Conservation (phyloP, 2,113 vertebrate species). For the Deroptyus accipitrinus region DNA sequence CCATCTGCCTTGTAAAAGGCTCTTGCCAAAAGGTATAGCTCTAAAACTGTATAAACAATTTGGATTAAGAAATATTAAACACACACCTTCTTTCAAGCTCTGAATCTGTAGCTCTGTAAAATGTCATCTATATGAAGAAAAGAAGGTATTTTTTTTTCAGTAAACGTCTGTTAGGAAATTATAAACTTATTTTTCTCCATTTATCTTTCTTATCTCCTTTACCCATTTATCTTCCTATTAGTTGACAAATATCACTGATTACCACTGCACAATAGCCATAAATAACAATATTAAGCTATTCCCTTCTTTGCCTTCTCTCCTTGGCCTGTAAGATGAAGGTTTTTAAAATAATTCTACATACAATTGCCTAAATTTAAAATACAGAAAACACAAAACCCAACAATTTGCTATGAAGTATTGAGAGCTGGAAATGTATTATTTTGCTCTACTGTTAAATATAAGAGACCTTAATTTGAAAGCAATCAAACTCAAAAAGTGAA, state of each 20-base stretch:
- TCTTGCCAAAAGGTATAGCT: neutral
- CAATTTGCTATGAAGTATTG: neutral
- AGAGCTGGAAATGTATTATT: neutral
- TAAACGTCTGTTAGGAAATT: neutral
- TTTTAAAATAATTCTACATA: neutral
- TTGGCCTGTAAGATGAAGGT: neutral
- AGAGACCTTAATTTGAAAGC: neutral
- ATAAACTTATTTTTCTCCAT: neutral
- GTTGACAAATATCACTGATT: neutral
- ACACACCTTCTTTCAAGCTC: neutral
- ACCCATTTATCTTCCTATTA: neutral
- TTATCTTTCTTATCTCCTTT: neutral
- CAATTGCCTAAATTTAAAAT: neutral
- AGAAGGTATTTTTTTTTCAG: neutral
- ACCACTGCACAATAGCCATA: neutral
- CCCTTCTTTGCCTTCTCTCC: neutral
- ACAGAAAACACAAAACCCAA: neutral
- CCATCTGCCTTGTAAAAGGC: neutral
- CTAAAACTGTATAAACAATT: neutral
- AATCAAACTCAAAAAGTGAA: neutral
- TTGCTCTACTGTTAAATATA: neutral
- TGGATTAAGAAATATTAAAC: constrained; percentile 1
- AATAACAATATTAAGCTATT: neutral
- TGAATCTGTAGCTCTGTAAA: neutral
- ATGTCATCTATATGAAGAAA: neutral